Evolutionary conservation across 2,113 vertebrate genomes (phyloP), one percentile per base, ranked within the genome.

Genomic region (Sapajus apella): DNA sequence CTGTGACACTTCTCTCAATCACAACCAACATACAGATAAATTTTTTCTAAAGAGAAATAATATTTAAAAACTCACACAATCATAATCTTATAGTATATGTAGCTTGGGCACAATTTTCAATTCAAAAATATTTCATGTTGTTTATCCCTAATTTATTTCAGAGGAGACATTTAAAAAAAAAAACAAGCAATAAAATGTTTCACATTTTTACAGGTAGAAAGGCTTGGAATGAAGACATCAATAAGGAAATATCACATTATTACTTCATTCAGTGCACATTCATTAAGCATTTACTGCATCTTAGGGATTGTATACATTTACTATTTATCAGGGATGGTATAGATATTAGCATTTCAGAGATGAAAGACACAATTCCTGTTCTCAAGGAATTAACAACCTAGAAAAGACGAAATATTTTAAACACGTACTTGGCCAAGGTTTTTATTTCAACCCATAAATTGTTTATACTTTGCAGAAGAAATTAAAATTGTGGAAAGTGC

Each of bases 401-500:
- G 21, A 79, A 72, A 61, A 90, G 0, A 3, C 21, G 2, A 86
- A 95, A 79, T 6, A 64, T 58, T 82, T 85, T 89, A 82, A 95
- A 79, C 0, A 47, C 32, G 43, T 52, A 68, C 92, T 80, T 94
- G 47, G 6, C 30, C 52, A 64, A 76, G 16, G 18, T 16, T 83
- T 95, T 84, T 68, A 84, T 75, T 45, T 90, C 14, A 79, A 55
- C 1, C 3, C 27, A 87, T 55, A 61, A 82, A 37, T 17, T 82
- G 14, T 55, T 83, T 80, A 64, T 40, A 76, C 14, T 87, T 90
- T 87, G 13, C 5, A 84, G 47, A 91, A 97, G 7, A 95, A 83
- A 92, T 92, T 92, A 73, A 85, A 95, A 87, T 94, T 83, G 10
- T 81, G 30, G 75, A 80, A 96, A 87, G 2, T 13, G 47, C 61